These are phyloP conservation scores for Megaustenia siamemsis DNA, from an alignment of 2,888 invertebrate genomes.

Conservation along the genomic window DNA sequence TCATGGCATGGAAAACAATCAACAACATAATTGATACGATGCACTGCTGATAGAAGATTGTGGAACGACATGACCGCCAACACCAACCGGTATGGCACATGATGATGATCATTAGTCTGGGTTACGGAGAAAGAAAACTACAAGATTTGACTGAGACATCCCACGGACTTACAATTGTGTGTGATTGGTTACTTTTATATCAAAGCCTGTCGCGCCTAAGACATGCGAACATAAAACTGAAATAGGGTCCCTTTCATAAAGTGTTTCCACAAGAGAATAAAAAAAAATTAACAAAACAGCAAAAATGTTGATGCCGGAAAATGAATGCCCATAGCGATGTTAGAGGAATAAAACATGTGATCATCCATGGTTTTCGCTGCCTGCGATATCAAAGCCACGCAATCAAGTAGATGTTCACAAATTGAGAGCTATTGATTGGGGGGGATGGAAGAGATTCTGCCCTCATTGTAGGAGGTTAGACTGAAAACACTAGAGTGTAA, in stretches of 20 bases:
- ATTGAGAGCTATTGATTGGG: background rate
- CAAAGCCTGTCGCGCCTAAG: background rate
- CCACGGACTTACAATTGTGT: background rate
- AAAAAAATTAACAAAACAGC: background rate
- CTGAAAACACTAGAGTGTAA: background rate
- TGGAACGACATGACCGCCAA: no score
- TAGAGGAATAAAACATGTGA: constrained; percentile 13
- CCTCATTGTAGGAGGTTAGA: background rate
- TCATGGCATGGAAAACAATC: no score
- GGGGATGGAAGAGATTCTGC: background rate
- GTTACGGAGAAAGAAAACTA: background rate
- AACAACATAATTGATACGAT: no score
- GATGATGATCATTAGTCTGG: no score
- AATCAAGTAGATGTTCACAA: constrained; percentile 21
- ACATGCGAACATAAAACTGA: background rate
- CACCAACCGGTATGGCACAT: no score
- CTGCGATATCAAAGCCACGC: background rate
- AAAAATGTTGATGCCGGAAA: constrained; percentile 27
- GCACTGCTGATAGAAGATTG: no score
- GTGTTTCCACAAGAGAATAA: background rate
- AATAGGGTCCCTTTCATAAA: no score
- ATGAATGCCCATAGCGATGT: background rate
- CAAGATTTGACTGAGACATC: background rate
- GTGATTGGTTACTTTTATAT: background rate
- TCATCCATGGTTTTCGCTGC: background rate